Evolutionary conservation across 2,113 vertebrate genomes (phyloP).

Genomic region (Anas platyrhynchos): DNA sequence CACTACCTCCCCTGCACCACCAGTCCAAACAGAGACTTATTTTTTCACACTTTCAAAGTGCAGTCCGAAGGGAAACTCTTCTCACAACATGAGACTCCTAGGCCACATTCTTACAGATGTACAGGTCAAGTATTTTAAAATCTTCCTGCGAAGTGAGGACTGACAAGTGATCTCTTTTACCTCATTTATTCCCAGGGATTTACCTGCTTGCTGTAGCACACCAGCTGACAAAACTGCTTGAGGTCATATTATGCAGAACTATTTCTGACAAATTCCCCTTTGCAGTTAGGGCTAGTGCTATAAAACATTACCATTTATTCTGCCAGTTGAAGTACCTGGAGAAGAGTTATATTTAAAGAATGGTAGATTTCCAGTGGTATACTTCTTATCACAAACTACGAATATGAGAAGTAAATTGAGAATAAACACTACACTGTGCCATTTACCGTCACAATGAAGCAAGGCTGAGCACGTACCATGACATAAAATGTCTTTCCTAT

Average conservation of each 20-base stretch:
- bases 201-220: rapidly evolving
- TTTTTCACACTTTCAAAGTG: not conserved
- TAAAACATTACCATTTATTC: not conserved
- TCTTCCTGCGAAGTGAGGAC: not conserved
- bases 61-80: not conserved
- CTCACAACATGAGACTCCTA: not conserved
- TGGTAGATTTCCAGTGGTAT: not conserved
- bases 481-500: not conserved
- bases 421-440: not conserved
- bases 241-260: rapidly evolving
- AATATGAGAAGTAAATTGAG: not conserved
- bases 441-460: not conserved
- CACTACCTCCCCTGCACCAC: not conserved
- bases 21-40: not conserved
- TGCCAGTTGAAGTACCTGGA: not conserved
- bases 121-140: not conserved
- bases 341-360: not conserved
- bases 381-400: not conserved
- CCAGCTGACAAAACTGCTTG: not conserved
- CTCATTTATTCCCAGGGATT: not conserved
- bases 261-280: not conserved
- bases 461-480: not conserved
- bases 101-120: not conserved
- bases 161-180: not conserved
- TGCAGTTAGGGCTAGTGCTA: not conserved